phyloP scores from a whole-genome alignment of 1,140 invertebrate genomes.

The Orchestia grillus region DNA sequence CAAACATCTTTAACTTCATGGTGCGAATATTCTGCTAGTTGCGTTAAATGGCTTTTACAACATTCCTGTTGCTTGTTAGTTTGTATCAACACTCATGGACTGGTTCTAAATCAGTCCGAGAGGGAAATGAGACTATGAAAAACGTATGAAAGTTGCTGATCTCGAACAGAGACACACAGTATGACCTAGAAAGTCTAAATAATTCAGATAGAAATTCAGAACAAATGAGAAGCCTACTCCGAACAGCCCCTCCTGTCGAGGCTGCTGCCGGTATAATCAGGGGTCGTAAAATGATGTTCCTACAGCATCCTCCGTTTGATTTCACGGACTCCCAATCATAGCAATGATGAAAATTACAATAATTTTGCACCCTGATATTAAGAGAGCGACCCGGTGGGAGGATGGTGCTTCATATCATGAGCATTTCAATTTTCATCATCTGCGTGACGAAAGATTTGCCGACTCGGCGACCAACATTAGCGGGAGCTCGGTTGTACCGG shows the following conservation, averaged over 20 bases:
- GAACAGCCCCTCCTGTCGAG: not conserved
- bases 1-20: not conserved
- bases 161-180: not conserved
- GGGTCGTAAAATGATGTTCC: not conserved
- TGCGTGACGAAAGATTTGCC: not conserved
- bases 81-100: not conserved
- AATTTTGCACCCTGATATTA: not conserved
- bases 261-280: not conserved
- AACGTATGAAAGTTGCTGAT: not conserved
- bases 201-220: not conserved
- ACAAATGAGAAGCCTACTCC: not conserved
- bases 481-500: too few species aligned
- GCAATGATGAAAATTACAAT: not conserved
- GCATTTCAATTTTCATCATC: not conserved
- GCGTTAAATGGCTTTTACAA: too few species aligned
- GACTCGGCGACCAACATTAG: not conserved
- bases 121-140: not conserved
- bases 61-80: not conserved
- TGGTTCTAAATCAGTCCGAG: not conserved
- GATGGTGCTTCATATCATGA: not conserved
- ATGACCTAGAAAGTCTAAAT: not conserved
- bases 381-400: not conserved
- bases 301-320: not conserved
- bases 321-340: not conserved
- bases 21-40: too few species aligned